Evolutionary conservation across 2,113 vertebrate genomes (phyloP), one percentile per base, ranked within the genome.

Genomic region (Mustela nigripes): DNA sequence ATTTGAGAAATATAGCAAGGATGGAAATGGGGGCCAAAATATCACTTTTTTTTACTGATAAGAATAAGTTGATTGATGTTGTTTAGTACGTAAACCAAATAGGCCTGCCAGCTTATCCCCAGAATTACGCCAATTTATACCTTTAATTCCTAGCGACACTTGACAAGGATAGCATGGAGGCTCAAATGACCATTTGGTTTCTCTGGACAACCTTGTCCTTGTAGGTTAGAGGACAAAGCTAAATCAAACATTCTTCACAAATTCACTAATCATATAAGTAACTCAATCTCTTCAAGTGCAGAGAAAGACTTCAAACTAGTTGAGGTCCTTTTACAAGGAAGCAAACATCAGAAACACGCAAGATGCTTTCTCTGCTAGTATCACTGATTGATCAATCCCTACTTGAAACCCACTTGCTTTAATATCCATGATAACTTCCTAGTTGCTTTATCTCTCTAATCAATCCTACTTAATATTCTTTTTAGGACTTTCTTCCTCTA

Each of bases 201-300:
- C 33, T 76, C 19, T 95, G 33, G 87, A 95, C 82, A 89, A 16
- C 28, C 28, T 50, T 69, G 45, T 88, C 87, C 81, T 74, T 21
- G 31, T 26, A 93, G 19, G 4, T 63, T 83, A 62, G 26, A 92
- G 11, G 33, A 94, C 58, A 94, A 33, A 86, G 24, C 65, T 62
- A 84, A 89, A 76, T 81, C 62, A 96, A 14, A 97, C 42, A 74
- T 89, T 95, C n/a, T 89, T 92, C 42, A 89, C 45, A 96, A 62
- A 74, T 84, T 69, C 39, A 79, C 33, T 86, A 48, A 45, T 85
- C 60, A 53, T 58, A 5, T 26, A 83, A 86, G 11, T 93, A 28
- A 91, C 3, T 73, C 19, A 10, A 10, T 85, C 33, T 89, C 31
- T 26, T 5, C 28, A 62, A 63, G 28, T 45, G 1, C 19, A 93